These are phyloP conservation scores for Arge pagana DNA, from an alignment of 2,888 invertebrate species.

Conservation along the genomic window DNA sequence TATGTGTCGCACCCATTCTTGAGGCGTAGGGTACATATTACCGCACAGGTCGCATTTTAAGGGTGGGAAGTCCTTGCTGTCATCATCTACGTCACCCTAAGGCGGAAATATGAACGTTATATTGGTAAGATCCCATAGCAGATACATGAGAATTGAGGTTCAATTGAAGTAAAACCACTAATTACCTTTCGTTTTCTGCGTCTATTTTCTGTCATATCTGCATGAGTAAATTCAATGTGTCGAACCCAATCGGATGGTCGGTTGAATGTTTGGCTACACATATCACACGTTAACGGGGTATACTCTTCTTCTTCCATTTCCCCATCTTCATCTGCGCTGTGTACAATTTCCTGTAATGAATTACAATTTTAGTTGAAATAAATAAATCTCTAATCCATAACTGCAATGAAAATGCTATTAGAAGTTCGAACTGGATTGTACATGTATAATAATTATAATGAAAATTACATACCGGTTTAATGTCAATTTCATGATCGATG, in stretches of 20 bases:
- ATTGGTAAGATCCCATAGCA: no score
- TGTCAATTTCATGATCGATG: slow-evolving; percentile 71
- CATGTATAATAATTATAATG: no score
- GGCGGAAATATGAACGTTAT: no score
- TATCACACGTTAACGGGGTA: slow-evolving; percentile 79
- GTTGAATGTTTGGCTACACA: slow-evolving; percentile 82
- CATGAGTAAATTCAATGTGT: slow-evolving; percentile 78
- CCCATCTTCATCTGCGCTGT: slow-evolving; percentile 59
- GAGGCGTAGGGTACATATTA: slow-evolving; percentile 74
- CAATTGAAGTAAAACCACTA: slow-evolving; percentile 6
- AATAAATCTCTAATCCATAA: slow-evolving; percentile 6
- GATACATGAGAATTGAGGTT: not conserved
- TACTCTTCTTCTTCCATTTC: slow-evolving; percentile 66
- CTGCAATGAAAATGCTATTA: not conserved
- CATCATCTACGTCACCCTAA: slow-evolving; percentile 71
- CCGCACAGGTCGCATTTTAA: slow-evolving; percentile 79
- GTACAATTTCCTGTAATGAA: slow-evolving; percentile 52
- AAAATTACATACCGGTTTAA: slow-evolving; percentile 65
- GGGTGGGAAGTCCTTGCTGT: slow-evolving; percentile 71
- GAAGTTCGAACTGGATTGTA: slow-evolving; percentile 30
- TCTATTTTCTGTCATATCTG: slow-evolving; percentile 64
- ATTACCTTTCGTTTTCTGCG: slow-evolving; percentile 54
- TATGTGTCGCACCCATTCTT: slow-evolving; percentile 86
- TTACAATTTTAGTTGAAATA: not conserved
- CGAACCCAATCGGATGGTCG: slow-evolving; percentile 83